Conservation (phyloP, 2,888 invertebrate genomes). For the Amphiduros pacificus region DNA sequence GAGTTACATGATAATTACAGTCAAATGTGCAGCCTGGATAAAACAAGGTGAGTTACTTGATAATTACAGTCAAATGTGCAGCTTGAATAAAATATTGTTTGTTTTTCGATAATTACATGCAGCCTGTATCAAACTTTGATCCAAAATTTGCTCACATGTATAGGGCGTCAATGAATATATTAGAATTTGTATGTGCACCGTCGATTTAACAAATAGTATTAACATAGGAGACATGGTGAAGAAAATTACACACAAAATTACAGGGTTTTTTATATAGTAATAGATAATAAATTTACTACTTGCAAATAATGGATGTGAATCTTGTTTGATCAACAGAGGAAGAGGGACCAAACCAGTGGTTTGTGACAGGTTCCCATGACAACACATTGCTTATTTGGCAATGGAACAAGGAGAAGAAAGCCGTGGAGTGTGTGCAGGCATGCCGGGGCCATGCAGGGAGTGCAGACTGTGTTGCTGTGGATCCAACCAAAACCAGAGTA, state of each 20-base stretch:
- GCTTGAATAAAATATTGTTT: constrained; percentile 58
- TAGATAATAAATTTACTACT: not conserved
- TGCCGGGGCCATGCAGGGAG: constrained; percentile 91
- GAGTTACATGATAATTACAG: not conserved
- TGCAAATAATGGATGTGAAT: not conserved
- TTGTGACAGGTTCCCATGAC: constrained; percentile 80
- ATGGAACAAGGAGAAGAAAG: constrained; percentile 61
- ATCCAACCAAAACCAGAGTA: constrained; percentile 64
- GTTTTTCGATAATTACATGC: not conserved
- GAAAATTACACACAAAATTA: too few relatives aligned
- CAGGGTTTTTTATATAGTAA: too few relatives aligned
- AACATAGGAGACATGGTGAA: too few relatives aligned
- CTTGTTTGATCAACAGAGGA: constrained; percentile 18
- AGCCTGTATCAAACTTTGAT: too few relatives aligned
- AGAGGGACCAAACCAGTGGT: constrained; percentile 30
- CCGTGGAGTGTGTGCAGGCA: constrained; percentile 77
- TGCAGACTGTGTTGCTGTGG: constrained; percentile 83
- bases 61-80: not conserved
- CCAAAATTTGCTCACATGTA: too few relatives aligned
- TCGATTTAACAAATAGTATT: not conserved
- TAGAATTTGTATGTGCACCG: not conserved
- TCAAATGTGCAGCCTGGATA: too few relatives aligned
- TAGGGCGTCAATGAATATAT: not conserved
- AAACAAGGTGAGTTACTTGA: constrained; percentile 48
- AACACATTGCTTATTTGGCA: constrained; percentile 89